Evolutionary conservation across 2,797 vertebrate species (phyloP).

Genomic region (Mycteria americana): DNA sequence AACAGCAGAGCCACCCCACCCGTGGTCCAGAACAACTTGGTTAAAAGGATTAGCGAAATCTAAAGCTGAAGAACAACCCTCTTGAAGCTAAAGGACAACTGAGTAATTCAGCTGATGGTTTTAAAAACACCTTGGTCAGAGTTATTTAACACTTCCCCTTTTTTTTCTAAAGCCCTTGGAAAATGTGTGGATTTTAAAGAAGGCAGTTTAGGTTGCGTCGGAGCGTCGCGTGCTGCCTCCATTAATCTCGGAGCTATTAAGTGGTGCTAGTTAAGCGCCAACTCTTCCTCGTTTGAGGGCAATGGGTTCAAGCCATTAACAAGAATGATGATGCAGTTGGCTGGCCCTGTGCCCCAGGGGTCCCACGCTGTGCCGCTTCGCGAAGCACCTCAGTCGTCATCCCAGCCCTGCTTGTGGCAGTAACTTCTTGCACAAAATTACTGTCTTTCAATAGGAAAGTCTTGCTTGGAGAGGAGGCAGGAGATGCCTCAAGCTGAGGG

Average conservation of each 20-base stretch:
- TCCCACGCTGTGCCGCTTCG: rapidly evolving
- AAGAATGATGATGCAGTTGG: neutral
- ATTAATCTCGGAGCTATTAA: neutral
- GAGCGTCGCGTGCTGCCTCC: neutral
- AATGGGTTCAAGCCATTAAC: neutral
- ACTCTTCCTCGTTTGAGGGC: neutral
- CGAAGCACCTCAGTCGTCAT: rapidly evolving
- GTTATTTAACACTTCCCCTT: neutral
- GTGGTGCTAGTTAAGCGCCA: neutral
- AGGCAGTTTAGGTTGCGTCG: neutral
- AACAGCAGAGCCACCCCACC: neutral
- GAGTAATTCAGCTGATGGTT: neutral
- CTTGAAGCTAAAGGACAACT: neutral
- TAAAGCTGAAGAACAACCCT: neutral
- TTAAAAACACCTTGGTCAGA: neutral
- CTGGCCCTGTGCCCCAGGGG: neutral
- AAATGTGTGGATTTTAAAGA: neutral
- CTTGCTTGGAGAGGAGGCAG: neutral
- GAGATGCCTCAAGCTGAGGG: neutral
- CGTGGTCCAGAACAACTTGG: rapidly evolving
- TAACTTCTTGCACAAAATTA: neutral
- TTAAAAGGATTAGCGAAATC: neutral
- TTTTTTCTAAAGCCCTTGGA: neutral
- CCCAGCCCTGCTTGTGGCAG: neutral
- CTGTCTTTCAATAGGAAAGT: neutral